Evolutionary conservation across 1,140 invertebrate species (phyloP).

Genomic region (Aphidius ervi): DNA sequence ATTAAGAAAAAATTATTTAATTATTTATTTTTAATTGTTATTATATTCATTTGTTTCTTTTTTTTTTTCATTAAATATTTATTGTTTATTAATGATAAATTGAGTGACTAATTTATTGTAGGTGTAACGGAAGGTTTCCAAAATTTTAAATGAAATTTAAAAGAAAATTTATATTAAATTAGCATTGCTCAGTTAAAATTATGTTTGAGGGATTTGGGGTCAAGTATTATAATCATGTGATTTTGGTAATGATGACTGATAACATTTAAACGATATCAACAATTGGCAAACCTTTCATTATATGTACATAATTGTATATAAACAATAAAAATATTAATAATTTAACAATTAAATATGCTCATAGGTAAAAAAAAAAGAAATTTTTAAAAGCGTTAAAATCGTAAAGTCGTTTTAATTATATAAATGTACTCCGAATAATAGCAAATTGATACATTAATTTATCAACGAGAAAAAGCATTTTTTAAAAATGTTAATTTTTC

Average conservation of each 20-base stretch:
- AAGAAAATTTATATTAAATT: conserved; percentile 7
- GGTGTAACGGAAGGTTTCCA: conserved; percentile 29
- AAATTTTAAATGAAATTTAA: not conserved
- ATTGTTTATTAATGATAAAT: not conserved
- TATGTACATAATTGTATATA: conserved; percentile 30
- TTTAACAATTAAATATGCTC: not conserved
- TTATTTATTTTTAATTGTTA: not conserved
- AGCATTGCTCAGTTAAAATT: conserved; percentile 8
- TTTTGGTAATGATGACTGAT: not conserved
- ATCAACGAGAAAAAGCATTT: not conserved
- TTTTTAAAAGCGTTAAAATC: not conserved
- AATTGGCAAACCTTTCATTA: conserved; percentile 26
- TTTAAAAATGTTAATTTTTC: too few species aligned
- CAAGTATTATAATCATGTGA: not conserved
- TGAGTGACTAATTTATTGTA: conserved; percentile 15
- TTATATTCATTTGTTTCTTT: not conserved
- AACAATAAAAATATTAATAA: conserved; percentile 25
- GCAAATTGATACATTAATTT: conserved; percentile 16
- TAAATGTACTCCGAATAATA: conserved; percentile 6
- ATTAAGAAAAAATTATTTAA: not conserved
- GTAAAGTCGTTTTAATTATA: not conserved
- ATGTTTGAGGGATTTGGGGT: not conserved
- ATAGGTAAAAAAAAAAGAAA: not conserved
- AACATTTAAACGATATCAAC: not conserved
- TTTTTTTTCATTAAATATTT: not conserved